Evolutionary conservation across 2,113 vertebrate genomes (phyloP).

Genomic region (Xenotilapia longispinis): DNA sequence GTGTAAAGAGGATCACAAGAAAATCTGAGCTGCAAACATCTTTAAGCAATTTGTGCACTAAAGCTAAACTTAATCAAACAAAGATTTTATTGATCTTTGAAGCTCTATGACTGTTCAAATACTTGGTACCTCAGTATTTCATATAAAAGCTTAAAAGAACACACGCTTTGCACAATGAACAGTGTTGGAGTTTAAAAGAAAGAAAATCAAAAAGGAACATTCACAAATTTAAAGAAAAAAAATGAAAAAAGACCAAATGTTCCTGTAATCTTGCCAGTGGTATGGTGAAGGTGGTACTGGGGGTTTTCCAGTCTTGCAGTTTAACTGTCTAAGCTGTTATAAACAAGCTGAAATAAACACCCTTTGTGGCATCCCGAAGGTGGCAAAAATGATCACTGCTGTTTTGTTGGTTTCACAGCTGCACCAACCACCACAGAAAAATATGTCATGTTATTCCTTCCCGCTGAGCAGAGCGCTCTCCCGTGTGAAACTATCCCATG

Average conservation of each 20-base stretch:
- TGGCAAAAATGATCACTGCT: neutral
- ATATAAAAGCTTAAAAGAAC: neutral
- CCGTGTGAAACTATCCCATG: constrained; percentile 17
- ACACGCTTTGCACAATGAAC: neutral
- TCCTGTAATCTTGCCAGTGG: neutral
- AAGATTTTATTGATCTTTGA: neutral
- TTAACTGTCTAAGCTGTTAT: neutral
- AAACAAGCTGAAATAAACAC: neutral
- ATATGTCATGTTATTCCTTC: neutral
- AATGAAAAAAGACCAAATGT: neutral
- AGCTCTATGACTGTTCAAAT: neutral
- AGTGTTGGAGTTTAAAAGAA: neutral
- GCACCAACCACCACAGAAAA: neutral
- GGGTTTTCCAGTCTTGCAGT: neutral
- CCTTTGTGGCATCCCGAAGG: neutral
- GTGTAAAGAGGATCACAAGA: neutral
- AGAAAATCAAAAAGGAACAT: neutral
- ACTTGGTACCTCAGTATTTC: neutral
- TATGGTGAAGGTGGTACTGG: neutral
- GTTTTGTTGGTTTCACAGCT: neutral
- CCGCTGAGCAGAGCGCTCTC: neutral
- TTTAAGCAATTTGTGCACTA: neutral
- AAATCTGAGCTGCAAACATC: neutral
- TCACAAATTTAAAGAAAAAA: neutral
- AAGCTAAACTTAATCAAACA: neutral